Evolutionary conservation across 1,140 invertebrate species (phyloP), one percentile per base, ranked within the genome.

Genomic region (Drosophila ironensis): DNA sequence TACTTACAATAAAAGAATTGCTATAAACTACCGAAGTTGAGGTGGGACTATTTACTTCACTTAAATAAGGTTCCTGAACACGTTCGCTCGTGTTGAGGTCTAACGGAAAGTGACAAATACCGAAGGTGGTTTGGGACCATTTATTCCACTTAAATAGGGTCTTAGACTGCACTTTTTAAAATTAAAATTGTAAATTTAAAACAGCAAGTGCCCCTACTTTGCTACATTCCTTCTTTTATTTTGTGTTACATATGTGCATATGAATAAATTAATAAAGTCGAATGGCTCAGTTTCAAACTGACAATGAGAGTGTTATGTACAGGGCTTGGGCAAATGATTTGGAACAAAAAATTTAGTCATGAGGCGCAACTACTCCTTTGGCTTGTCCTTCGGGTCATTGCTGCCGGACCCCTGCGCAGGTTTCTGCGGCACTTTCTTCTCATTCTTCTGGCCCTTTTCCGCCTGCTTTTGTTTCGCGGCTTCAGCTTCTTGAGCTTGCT

Each of bases 391-490:
- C 1, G 78, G n/a, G 6, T 77, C 64, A 3, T 53, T 35, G 7
- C 40, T n/a, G 33, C 33, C 0, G 46, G 9, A n/a, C n/a, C n/a
- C n/a, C 16, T 68, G n/a, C n/a, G n/a, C n/a, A n/a, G n/a, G n/a
- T 86, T 17, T 67, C 60, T 7, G 63, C 69, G 2, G 41, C 0
- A n/a, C 40, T 84, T 78, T 19, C 72, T 89, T 0, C 54, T 54
- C 12, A n/a, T 88, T 87, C 19, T 88, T 86, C 4, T 70, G 61
- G 3, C 51, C 30, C 42, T 88, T 86, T 22, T 74, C 72, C 4
- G 57, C 84, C 19, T 40, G 22, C 24, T 82, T 89, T 12, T 87
- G 68, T 50, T 88, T 88, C 11, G 89, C 88, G 1, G 72, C 84
- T 28, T 87, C 81, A 0, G 69, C 68, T 50, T 86, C 78, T n/a